Percentiles rank a stretch among this genome's conserved stretches.
phyloP scores from a whole-genome alignment of 2,888 invertebrate species.

The Dascillus cervinus region DNA sequence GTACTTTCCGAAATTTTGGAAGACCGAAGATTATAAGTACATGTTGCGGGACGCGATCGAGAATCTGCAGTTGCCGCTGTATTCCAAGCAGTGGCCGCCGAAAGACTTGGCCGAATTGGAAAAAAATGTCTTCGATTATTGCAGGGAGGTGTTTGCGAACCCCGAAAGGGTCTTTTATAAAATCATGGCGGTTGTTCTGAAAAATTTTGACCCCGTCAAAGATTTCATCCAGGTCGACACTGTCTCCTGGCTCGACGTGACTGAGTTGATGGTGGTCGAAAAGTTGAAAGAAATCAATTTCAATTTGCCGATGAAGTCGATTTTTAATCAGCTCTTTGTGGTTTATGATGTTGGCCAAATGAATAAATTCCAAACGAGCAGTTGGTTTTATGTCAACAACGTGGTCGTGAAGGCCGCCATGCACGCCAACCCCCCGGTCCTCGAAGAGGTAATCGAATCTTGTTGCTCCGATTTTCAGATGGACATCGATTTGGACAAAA shows the following conservation, averaged over 20 bases:
- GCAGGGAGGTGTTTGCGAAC: slow-evolving; percentile 46
- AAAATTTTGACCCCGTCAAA: slow-evolving; percentile 38
- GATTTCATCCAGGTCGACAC: slow-evolving; percentile 42
- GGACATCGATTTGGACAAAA: slow-evolving; percentile 20
- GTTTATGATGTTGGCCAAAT: slow-evolving; percentile 52
- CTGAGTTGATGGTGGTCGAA: slow-evolving; percentile 49
- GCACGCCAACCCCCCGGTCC: slow-evolving; percentile 6
- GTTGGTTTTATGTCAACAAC: slow-evolving; percentile 52
- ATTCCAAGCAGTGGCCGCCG: slow-evolving; percentile 43
- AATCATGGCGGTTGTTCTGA: slow-evolving; percentile 39
- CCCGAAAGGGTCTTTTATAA: slow-evolving; percentile 46
- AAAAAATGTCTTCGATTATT: slow-evolving; percentile 45
- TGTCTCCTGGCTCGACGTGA: slow-evolving; percentile 48
- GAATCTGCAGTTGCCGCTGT: slow-evolving; percentile 49
- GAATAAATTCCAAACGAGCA: slow-evolving; percentile 45
- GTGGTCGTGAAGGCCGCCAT: slow-evolving; percentile 42
- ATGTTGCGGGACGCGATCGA: slow-evolving; percentile 50
- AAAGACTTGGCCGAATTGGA: slow-evolving; percentile 42
- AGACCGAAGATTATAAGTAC: slow-evolving; percentile 44
- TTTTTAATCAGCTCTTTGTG: slow-evolving; percentile 38
- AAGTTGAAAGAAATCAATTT: slow-evolving; percentile 45
- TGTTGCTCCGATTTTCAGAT: slow-evolving; percentile 1
- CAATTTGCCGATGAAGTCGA: slow-evolving; percentile 25
- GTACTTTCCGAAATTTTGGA: slow-evolving; percentile 58
- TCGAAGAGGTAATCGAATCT: slow-evolving; percentile 8